Evolutionary conservation across 2,113 vertebrate genomes (phyloP), one percentile per base, ranked within the genome.

Genomic region (Kryptolebias marmoratus): DNA sequence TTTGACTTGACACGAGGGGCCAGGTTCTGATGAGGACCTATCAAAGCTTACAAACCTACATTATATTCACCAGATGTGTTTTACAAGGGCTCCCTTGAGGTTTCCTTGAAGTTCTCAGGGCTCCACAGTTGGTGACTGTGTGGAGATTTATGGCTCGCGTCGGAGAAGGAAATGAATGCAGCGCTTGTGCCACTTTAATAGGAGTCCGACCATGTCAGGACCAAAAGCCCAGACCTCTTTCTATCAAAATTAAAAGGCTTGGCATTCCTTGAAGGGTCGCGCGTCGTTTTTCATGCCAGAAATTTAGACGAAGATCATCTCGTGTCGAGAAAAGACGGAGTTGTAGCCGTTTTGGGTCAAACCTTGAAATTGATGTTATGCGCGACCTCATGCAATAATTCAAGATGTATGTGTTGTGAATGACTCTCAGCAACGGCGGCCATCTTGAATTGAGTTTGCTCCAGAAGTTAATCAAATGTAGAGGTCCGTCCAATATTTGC

Each of bases 131-230:
- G 47, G 80, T 80, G 79, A 83, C 77, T 79, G 64, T 68, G 63
- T 50, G 64, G 71, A 90, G 86, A 91, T 93, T 89, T 90, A 92
- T 87, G 68, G 79, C 77, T 62, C 53, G 47, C 61, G 80, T 83
- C 87, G 63, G 42, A 89, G 81, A 60, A 84, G 85, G 86, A 89
- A 91, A 92, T 88, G 64, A 90, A 87, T 85, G 72, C 82, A 82
- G 82, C 78, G 75, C 74, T 90, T 88, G 83, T 83, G 87, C 82
- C 78, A 53, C 83, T 90, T 87, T 89, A 89, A 87, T 84, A 78
- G 80, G 86, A 75, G 75, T 75, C 71, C 75, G 75, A 91, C 90
- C 79, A 68, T 84, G 82, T 89, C 71, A 62, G 82, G 64, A 59
- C 15, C 31, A 63, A 87, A 71, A 49, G 63, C 66, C 60, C 30